Conservation (phyloP, 2,113 vertebrate genomes). For the Sprattus sprattus region DNA sequence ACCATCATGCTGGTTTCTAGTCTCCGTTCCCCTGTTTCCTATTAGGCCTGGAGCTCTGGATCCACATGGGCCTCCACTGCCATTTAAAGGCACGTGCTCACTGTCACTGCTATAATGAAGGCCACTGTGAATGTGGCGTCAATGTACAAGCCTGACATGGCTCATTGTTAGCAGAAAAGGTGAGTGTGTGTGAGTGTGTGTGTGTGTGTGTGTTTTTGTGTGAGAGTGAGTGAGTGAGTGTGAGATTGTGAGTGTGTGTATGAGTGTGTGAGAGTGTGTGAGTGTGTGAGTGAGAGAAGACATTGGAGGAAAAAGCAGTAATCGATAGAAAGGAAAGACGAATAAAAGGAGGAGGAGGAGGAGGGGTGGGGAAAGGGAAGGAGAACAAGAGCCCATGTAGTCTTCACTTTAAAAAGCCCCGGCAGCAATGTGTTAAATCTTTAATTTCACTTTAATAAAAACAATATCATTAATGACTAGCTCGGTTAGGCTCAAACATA, state of each 20-base stretch:
- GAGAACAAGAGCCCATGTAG: background rate
- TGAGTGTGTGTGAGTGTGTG: conserved; percentile 6
- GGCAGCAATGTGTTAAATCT: conserved; percentile 33
- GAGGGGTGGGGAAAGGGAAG: conserved; percentile 8
- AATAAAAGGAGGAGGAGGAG: conserved; percentile 3
- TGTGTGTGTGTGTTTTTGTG: background rate
- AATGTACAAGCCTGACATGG: background rate
- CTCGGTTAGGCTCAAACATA: background rate
- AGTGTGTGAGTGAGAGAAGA: background rate
- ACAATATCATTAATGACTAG: conserved; percentile 39
- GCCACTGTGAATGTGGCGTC: background rate
- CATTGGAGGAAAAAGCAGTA: background rate
- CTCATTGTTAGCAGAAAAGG: background rate
- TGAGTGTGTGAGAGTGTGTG: background rate
- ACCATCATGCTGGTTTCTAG: background rate
- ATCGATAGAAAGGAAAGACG: background rate
- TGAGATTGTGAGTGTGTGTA: background rate
- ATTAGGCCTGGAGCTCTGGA: background rate
- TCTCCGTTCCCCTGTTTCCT: background rate
- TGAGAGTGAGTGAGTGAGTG: background rate
- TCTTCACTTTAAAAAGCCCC: background rate
- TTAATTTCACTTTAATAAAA: conserved; percentile 46
- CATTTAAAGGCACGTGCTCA: background rate
- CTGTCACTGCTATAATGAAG: background rate
- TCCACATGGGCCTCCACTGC: background rate